phyloP scores from a whole-genome alignment of 2,888 invertebrate genomes.

The Cryptocheilus praepositus region DNA sequence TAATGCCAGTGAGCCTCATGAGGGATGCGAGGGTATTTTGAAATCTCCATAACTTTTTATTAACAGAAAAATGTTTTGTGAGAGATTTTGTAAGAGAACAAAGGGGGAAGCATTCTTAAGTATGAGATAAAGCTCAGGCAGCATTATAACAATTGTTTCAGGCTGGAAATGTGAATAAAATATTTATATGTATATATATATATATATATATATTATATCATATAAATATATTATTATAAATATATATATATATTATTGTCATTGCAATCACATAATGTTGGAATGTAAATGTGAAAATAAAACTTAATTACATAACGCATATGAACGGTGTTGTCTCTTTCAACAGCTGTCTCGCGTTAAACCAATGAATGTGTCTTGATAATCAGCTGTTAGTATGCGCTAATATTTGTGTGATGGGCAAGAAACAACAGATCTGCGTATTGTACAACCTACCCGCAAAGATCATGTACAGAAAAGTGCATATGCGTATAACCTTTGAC shows the following conservation, averaged over 20 bases:
- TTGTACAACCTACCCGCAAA: neutral
- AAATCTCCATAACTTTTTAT: conserved; percentile 31
- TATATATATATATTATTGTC: conserved; percentile 17
- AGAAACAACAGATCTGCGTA: neutral
- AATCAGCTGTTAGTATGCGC: neutral
- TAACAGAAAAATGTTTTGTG: conserved; percentile 47
- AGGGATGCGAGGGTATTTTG: conserved; percentile 37
- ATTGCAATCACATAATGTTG: neutral
- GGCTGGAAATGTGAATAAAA: conserved; percentile 64
- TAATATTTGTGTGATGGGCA: neutral
- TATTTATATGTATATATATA: conserved; percentile 34
- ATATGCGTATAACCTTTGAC: no score
- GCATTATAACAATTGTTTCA: conserved; percentile 75
- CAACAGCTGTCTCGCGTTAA: neutral
- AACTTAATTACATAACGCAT: conserved; percentile 7
- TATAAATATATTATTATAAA: conserved; percentile 17
- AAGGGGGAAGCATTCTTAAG: conserved; percentile 54
- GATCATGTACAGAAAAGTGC: no score
- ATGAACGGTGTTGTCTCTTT: neutral
- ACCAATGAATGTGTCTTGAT: neutral
- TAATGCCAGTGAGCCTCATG: conserved; percentile 72
- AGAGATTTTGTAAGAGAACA: conserved; percentile 44
- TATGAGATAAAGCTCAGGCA: conserved; percentile 70
- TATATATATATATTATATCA: conserved; percentile 17
- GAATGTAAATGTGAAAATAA: neutral